phyloP scores from a whole-genome alignment of 2,113 vertebrate species.

The Dolichotis patagonum region DNA sequence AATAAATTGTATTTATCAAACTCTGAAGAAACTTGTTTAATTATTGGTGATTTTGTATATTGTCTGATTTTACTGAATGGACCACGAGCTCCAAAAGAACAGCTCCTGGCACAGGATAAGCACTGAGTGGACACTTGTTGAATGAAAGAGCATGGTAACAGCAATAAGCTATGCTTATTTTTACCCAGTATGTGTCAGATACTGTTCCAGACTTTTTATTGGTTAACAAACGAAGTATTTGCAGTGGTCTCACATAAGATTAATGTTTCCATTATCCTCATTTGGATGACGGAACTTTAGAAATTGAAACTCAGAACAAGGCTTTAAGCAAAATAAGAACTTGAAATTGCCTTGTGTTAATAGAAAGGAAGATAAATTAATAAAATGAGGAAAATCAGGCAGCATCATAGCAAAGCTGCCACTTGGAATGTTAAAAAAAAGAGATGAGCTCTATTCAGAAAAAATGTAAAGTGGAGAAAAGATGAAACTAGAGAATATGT shows the following conservation, averaged over 20 bases:
- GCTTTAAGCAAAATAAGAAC: background rate
- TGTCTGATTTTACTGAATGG: background rate
- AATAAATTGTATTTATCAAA: background rate
- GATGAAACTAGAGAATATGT: background rate
- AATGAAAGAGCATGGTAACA: background rate
- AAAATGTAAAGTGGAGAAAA: background rate
- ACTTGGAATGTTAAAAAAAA: background rate
- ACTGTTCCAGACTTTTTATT: background rate
- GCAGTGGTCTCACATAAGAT: background rate
- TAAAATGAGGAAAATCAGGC: background rate
- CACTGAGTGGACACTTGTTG: background rate
- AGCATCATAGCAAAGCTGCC: background rate
- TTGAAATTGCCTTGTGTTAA: background rate
- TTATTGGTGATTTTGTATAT: background rate
- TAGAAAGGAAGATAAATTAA: background rate
- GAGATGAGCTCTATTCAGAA: background rate
- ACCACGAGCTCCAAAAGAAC: background rate
- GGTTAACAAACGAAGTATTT: constrained; percentile 2
- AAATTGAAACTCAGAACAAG: background rate
- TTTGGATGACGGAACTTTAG: background rate
- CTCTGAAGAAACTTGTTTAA: background rate
- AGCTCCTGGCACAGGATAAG: background rate
- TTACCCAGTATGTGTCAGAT: background rate
- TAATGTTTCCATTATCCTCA: background rate
- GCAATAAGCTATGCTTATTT: background rate